Base-by-base conservation (phyloP, 30 jellyfish, hydroid and myxozoan species). In the Cassiopea xamachana region DNA sequence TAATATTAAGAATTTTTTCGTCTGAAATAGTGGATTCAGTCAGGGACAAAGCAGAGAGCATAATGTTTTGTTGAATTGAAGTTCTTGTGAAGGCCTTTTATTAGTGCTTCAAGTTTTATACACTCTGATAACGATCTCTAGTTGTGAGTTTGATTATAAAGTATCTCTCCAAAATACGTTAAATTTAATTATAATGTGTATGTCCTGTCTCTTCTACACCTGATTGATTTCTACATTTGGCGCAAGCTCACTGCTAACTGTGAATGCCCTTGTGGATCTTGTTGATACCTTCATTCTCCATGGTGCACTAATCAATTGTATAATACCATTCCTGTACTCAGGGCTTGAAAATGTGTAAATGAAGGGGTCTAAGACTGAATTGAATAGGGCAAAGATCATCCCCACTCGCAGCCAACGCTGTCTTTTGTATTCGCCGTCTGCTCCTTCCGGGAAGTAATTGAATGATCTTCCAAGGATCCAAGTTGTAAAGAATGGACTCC, bases 381-480 rank as follows among this genome's bases (percentile, higher is more conserved):
- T 71, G 1, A 71, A 19, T 1, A 71, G 58, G 15, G 80, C 55
- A 71, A 71, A 71, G 16, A 71, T 71, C 80, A 71, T 71, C 4
- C 58, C 80, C 16, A 71, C 55, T 43, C 80, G n/a, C 5, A 71
- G 16, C 80, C 80, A 71, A 0, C 80, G 61, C 1, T 71, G 80
- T 27, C 80, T 71, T 15, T 71, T 16, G 15, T 71, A 71, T 15
- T 71, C 80, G 5, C 80, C 80, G 1, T 71, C 80, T 14, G 27
- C 16, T 27, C 80, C 80, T 71, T 43, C 27, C 4, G 80, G 55
- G 51, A 71, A 71, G 51, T 18, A 71, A 0, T 71, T 43, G 39
- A 71, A 27, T 6, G 80, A n/a, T 15, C 80, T 71, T 19, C 80
- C 80, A 19, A 71, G 50, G 80, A 39, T 71, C 80, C 80, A 71